Conservation (phyloP, 2,113 vertebrate species). For the Triplophysa siluroides region DNA sequence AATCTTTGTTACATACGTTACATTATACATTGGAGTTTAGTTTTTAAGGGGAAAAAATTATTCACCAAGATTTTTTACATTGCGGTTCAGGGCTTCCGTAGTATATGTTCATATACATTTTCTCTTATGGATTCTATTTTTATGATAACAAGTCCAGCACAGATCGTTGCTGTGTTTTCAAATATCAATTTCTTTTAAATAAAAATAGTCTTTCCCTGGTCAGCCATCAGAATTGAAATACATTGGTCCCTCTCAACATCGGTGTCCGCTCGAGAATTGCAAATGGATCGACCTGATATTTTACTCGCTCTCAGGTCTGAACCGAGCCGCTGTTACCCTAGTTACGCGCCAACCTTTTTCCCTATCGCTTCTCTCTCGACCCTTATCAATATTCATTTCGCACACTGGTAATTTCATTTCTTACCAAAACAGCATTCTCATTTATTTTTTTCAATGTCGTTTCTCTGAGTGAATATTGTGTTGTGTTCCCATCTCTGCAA, state of each 20-base stretch:
- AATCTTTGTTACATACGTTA: too few species aligned
- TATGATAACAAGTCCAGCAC: neutral
- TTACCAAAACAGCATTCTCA: conserved; percentile 20
- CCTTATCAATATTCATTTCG: conserved; percentile 51
- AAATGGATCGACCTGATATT: conserved; percentile 22
- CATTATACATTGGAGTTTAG: too few species aligned
- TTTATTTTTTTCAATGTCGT: conserved; percentile 30
- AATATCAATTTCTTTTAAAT: neutral
- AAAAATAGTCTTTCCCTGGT: conserved; percentile 24
- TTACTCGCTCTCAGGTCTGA: conserved; percentile 18
- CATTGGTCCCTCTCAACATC: conserved; percentile 29
- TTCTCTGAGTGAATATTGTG: conserved; percentile 31
- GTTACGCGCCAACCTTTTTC: neutral
- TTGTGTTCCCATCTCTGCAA: conserved; percentile 8
- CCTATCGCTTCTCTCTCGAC: conserved; percentile 3
- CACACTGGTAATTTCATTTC: conserved; percentile 45
- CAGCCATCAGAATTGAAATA: conserved; percentile 23
- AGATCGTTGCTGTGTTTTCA: conserved; percentile 13
- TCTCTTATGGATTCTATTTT: neutral
- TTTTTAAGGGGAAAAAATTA: too few species aligned
- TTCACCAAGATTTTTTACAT: too few species aligned
- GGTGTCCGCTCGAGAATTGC: conserved; percentile 30
- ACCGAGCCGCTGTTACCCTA: conserved; percentile 30
- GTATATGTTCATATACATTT: too few species aligned
- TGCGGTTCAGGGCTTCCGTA: too few species aligned